Percentiles rank a stretch among this genome's conserved stretches.
Evolutionary conservation across 2,888 invertebrate species (phyloP).

Genomic region (Apodemia mormo): DNA sequence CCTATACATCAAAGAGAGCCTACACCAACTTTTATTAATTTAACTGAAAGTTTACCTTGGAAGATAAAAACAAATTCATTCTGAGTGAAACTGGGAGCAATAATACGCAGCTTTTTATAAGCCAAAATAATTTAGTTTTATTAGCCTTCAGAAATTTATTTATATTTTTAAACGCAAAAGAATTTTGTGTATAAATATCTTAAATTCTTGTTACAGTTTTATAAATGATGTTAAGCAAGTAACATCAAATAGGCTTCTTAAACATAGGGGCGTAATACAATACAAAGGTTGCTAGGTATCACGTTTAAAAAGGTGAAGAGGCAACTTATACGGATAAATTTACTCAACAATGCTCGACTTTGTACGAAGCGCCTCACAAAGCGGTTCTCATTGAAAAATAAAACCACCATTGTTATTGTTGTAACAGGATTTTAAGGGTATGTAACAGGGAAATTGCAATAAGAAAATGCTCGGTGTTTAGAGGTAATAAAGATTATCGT

Average conservation of each 20-base stretch:
- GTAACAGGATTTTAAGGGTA: not conserved
- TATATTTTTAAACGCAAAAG: not conserved
- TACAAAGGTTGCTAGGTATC: constrained; percentile 5
- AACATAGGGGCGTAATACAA: not conserved
- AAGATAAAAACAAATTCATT: too few relatives aligned
- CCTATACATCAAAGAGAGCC: too few relatives aligned
- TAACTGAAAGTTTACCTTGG: too few relatives aligned
- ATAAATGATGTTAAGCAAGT: too few relatives aligned
- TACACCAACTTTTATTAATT: too few relatives aligned
- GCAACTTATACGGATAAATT: constrained; percentile 10
- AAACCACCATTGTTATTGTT: constrained; percentile 4
- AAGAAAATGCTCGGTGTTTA: not conserved
- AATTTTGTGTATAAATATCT: not conserved
- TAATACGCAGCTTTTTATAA: not conserved
- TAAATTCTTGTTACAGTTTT: not conserved
- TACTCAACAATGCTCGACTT: constrained; percentile 9
- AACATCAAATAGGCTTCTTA: not conserved
- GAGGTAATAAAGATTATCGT: too few relatives aligned
- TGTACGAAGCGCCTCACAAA: constrained; percentile 1
- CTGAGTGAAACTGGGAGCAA: too few relatives aligned
- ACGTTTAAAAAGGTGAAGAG: constrained; percentile 1
- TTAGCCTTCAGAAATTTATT: not conserved
- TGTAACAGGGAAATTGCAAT: not conserved
- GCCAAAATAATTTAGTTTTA: not conserved
- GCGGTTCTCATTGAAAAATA: constrained; percentile 6